These are phyloP conservation scores for Platypus cylindrus DNA, from an alignment of 2,888 invertebrate species.

Conservation along the genomic window DNA sequence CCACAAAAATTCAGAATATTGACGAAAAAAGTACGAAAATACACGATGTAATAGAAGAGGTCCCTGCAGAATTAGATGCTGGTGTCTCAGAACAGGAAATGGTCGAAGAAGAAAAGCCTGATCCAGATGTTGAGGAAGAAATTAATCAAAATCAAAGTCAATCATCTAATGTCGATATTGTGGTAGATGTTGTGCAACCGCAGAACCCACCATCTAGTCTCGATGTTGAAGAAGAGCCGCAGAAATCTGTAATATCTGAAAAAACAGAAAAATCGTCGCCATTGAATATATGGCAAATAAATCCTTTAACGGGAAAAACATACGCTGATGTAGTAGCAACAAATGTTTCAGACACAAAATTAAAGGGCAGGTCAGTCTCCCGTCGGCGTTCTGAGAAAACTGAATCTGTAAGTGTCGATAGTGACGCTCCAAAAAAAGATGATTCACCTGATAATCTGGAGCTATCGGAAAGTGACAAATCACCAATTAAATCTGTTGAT, in stretches of 20 bases:
- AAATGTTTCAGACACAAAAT: conserved; percentile 21
- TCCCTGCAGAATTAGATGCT: too few species aligned
- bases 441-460: conserved; percentile 33
- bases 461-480: conserved; percentile 37
- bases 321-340: conserved; percentile 57
- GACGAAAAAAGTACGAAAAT: too few species aligned
- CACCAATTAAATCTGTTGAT: conserved; percentile 37
- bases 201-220: too few species aligned
- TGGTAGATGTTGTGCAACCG: too few species aligned
- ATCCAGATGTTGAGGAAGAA: neutral
- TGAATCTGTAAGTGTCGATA: conserved; percentile 18
- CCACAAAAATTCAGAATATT: conserved; percentile 2
- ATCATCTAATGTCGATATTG: too few species aligned
- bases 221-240: neutral
- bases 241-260: conserved; percentile 5
- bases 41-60: too few species aligned
- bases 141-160: too few species aligned
- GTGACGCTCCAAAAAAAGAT: conserved; percentile 21
- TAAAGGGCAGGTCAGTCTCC: conserved; percentile 16
- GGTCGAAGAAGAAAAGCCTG: conserved; percentile 2
- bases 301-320: conserved; percentile 45
- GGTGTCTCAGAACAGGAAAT: too few species aligned
- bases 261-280: too few species aligned
- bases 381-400: conserved; percentile 17
- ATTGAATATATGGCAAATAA: conserved; percentile 43